Percentiles rank a stretch among this genome's conserved stretches.
These are phyloP conservation scores for Danaus plexippus DNA, from an alignment of 1,140 invertebrate genomes.

Conservation along the genomic window DNA sequence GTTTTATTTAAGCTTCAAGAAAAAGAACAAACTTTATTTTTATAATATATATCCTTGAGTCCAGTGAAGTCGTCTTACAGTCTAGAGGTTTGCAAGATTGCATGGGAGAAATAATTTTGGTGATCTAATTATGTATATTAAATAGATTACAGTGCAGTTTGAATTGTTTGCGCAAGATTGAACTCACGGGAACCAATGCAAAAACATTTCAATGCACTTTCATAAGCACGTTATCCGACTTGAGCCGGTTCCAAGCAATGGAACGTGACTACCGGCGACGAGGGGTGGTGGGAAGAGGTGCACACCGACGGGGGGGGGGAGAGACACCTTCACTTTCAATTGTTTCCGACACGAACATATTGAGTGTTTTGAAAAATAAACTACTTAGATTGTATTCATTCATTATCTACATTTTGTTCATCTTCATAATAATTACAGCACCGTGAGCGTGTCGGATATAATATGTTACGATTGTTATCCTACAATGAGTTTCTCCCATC, in stretches of 20 bases:
- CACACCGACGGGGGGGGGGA: background rate
- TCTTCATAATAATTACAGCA: constrained; percentile 1
- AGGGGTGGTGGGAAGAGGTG: background rate
- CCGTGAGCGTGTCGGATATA: too few relatives aligned
- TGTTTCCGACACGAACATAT: constrained; percentile 12
- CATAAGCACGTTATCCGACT: constrained; percentile 15
- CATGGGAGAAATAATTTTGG: too few relatives aligned
- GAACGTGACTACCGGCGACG: background rate
- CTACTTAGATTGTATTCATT: constrained; percentile 6
- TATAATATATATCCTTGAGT: too few relatives aligned
- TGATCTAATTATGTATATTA: too few relatives aligned
- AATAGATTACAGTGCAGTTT: background rate
- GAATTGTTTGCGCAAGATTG: constrained; percentile 11
- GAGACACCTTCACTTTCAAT: constrained; percentile 12
- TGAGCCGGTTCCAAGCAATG: background rate
- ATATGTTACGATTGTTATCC: too few relatives aligned
- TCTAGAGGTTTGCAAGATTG: too few relatives aligned
- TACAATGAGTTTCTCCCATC: too few relatives aligned
- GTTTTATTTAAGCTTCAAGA: too few relatives aligned
- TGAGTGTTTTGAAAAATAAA: constrained; percentile 4
- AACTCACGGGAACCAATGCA: constrained; percentile 15
- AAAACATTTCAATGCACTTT: constrained; percentile 25
- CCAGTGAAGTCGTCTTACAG: too few relatives aligned
- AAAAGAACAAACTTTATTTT: too few relatives aligned
- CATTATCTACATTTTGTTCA: constrained; percentile 2